These are phyloP conservation scores for Eupithecia vulgata DNA, from an alignment of 2,888 invertebrate species.

Conservation along the genomic window DNA sequence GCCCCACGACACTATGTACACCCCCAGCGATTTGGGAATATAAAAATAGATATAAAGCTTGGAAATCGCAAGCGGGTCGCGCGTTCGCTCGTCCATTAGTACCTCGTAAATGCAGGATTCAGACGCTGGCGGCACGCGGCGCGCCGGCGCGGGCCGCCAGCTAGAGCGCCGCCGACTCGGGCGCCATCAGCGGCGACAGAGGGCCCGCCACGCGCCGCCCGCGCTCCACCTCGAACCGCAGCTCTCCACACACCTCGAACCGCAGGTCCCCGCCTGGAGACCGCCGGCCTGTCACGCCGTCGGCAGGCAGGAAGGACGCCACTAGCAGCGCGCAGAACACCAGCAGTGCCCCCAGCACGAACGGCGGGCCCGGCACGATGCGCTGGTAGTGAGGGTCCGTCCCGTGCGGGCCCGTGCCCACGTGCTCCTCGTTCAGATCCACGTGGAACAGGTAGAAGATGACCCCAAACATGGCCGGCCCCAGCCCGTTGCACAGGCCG, in stretches of 20 bases:
- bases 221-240: constrained; percentile 92
- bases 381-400: constrained; percentile 80
- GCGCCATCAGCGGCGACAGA: constrained; percentile 91
- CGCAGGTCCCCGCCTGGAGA: constrained; percentile 88
- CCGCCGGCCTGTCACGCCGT: constrained; percentile 69
- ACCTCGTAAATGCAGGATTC: constrained; percentile 74
- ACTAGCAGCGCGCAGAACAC: constrained; percentile 98
- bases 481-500: constrained; percentile 98
- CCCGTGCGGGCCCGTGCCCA: constrained; percentile 34
- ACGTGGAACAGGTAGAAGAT: constrained; percentile 99
- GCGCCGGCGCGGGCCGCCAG: constrained; percentile 66
- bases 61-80: constrained; percentile 65
- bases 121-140: constrained; percentile 74
- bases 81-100: constrained; percentile 67
- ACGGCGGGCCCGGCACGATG: constrained; percentile 98
- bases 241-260: constrained; percentile 90
- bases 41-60: constrained; percentile 77
- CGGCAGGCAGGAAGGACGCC: constrained; percentile 93
- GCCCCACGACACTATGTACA: constrained; percentile 59
- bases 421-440: constrained; percentile 93
- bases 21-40: constrained; percentile 61
- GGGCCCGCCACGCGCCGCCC: constrained; percentile 90
- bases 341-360: constrained; percentile 98
- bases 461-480: constrained; percentile 99
- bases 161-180: constrained; percentile 90